Percentiles rank a stretch among this genome's conserved stretches.
Conservation (phyloP, 2,888 invertebrate genomes). For the Drosophila gaucha region DNA sequence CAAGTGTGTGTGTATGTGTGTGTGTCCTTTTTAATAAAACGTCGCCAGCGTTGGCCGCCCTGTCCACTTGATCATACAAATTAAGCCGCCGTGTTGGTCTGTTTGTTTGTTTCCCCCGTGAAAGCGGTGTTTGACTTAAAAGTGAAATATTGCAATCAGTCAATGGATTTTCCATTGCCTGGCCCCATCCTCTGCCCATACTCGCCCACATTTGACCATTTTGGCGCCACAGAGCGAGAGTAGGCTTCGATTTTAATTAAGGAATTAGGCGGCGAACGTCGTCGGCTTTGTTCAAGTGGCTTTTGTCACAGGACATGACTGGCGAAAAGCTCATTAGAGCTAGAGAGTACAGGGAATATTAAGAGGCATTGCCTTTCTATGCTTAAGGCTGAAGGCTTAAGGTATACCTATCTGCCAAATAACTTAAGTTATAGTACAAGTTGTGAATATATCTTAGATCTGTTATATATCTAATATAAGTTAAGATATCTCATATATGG, state of each 20-base stretch:
- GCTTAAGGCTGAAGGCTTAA: neutral
- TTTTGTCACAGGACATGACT: slow-evolving; percentile 42
- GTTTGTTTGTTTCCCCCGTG: slow-evolving; percentile 38
- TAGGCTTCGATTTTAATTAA: slow-evolving; percentile 80
- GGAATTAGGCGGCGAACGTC: slow-evolving; percentile 71
- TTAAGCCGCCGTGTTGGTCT: slow-evolving; percentile 68
- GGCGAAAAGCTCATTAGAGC: slow-evolving; percentile 69
- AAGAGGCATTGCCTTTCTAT: no score
- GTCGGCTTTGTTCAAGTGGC: slow-evolving; percentile 59
- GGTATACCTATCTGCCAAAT: no score
- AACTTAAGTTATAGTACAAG: no score
- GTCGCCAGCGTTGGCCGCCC: slow-evolving; percentile 10
- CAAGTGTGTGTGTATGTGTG: neutral
- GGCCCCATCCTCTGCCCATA: neutral
- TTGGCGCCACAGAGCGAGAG: slow-evolving; percentile 40
- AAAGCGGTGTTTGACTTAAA: slow-evolving; percentile 63
- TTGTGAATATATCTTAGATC: no score
- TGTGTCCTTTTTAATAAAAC: slow-evolving; percentile 74
- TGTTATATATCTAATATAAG: no score
- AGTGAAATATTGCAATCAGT: slow-evolving; percentile 79
- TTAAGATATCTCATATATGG: no score
- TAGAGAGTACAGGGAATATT: no score
- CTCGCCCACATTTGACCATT: slow-evolving; percentile 3
- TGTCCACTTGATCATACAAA: slow-evolving; percentile 67
- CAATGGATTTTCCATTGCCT: slow-evolving; percentile 68